Evolutionary conservation across 2,888 invertebrate species (phyloP).

Genomic region (Syrista parreyssii): DNA sequence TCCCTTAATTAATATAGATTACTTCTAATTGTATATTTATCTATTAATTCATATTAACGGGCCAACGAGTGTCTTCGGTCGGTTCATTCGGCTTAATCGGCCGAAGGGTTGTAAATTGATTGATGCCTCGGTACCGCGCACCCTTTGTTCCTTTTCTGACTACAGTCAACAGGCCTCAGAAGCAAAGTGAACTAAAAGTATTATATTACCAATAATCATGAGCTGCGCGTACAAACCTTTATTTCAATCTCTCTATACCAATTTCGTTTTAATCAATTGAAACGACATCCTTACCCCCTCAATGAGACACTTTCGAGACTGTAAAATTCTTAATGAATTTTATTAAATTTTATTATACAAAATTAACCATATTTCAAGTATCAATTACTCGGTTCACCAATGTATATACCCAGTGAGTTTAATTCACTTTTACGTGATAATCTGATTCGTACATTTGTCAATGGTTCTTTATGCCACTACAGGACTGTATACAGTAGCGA

Average conservation of each 20-base stretch:
- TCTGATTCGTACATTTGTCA: background rate
- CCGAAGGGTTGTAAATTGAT: constrained; percentile 63
- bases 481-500: background rate
- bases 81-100: constrained; percentile 60
- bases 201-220: background rate
- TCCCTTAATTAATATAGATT: constrained; percentile 65
- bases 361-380: background rate
- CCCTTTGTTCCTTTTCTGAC: constrained; percentile 19
- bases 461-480: background rate
- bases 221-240: background rate
- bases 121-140: constrained; percentile 41
- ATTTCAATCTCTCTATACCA: background rate
- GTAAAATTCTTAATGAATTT: background rate
- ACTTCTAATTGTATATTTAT: constrained; percentile 66
- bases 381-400: background rate
- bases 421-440: background rate
- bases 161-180: background rate
- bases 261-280: background rate
- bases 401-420: background rate
- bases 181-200: background rate
- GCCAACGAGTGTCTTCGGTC: constrained; percentile 45
- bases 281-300: background rate
- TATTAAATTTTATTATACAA: background rate
- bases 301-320: background rate
- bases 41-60: constrained; percentile 64